Evolutionary conservation across 1,140 invertebrate species (phyloP), one percentile per base, ranked within the genome.

Genomic region (Fopius arisanus): DNA sequence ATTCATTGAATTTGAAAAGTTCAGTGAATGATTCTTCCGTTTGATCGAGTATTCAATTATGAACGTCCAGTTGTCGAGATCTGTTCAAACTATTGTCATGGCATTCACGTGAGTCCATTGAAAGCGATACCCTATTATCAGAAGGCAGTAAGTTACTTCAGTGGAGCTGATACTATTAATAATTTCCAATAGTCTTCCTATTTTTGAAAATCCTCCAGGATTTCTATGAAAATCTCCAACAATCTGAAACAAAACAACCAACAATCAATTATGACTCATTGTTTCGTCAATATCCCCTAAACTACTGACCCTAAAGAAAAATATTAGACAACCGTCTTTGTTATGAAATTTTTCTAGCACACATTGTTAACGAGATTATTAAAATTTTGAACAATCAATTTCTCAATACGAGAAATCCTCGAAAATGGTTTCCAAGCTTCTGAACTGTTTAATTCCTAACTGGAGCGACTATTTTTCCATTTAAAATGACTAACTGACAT

Each of bases 11-110:
- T 23, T 59, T 59, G 1, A 12, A 51, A 59, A 12, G 65, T 40
- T 10, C 40, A 67, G 12, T 29, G 14, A 69, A 29, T 59, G 21
- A 62, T 63, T 71, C 63, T 40, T 62, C 33, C 23, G 19, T 2
- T 59, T 26, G 4, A 26, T 59, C 43, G 43, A 59, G 10, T 23
- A 3, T 41, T 74, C 62, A 28, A 37, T 28, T 66, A 43, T 6
- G 63, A 14, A 66, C 33, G 51, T 41, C 41, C 23, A 23, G 41
- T 54, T 41, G 33, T 68, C 51, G 26, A 70, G 19, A 68, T 37
- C 77, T 75, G 68, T 77, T 84, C 81, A 82, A 82, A 81, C 78
- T 82, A 81, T 81, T 81, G 81, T 82, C 80, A 79, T 75, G 76
- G 77, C 48, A 77, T 81, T 79, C 67, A 75, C 76, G 31, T 78